Evolutionary conservation across 1,140 invertebrate genomes (phyloP), one percentile per base, ranked within the genome.

Genomic region (Battus philenor): DNA sequence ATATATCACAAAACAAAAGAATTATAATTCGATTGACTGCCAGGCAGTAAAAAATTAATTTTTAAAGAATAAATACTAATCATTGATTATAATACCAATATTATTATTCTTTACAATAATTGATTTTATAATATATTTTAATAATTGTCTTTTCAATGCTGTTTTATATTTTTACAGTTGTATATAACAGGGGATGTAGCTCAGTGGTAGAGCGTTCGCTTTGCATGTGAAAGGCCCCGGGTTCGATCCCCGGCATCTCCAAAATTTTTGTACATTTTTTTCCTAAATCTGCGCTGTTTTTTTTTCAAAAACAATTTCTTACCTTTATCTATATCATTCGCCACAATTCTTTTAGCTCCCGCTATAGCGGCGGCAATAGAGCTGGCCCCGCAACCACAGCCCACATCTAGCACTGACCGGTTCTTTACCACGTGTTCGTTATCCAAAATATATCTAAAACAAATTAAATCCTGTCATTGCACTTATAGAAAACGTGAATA

Each of bases 171-270:
- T 0, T 0, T 1, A 58, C 13, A 0, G 0, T 0, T 16, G 0
- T 2, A 2, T 54, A 59, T 66, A 69, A 46, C 44, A 61, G 86
- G 87, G 84, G 84, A 89, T 88, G 86, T 87, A 87, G 87, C 82
- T 88, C 87, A 89, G 87, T 89, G 93, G 93, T 94, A 94, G 93
- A 94, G 93, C 93, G 93, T 93, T 93, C 92, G 93, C 93, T 95
- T 94, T 93, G 93, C 93, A 94, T 94, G 93, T 93, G 92, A 93
- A 93, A 94, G 92, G 93, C 91, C 93, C 92, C 91, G 92, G 92
- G 92, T 93, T 93, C 93, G 90, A 94, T 93, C 91, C 92, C 90
- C 90, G 90, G 90, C 89, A 91, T 90, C 90, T 91, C 90, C 90
- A 91, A n/a, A n/a, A 52, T 39, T 54, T 57, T 63, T 38, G 10